Evolutionary conservation across 2,797 vertebrate species (phyloP).

Genomic region (Selene dorsalis): DNA sequence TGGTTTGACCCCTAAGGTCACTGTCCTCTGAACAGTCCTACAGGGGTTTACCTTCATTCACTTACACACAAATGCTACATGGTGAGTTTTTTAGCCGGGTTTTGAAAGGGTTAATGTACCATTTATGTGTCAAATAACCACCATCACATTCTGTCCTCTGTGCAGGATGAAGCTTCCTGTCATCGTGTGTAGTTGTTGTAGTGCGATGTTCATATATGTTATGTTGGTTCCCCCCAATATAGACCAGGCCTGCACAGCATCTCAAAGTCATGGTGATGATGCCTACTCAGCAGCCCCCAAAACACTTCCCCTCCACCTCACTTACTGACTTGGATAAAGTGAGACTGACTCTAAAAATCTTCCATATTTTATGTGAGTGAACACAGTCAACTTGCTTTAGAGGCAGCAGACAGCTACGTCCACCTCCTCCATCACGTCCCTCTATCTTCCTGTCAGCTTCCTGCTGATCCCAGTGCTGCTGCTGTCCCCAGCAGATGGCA

Average conservation of each 20-base stretch:
- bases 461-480: conserved; percentile 7
- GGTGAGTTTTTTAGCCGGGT: not conserved
- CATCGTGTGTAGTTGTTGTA: too few species aligned
- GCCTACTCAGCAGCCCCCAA: too few species aligned
- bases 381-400: not conserved
- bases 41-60: not conserved
- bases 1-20: too few species aligned
- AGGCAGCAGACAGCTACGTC: not conserved
- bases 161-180: too few species aligned
- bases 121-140: too few species aligned
- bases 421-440: not conserved
- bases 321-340: too few species aligned
- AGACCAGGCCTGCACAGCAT: too few species aligned
- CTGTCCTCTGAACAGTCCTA: not conserved
- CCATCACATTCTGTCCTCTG: too few species aligned
- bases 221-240: too few species aligned
- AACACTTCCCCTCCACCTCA: too few species aligned
- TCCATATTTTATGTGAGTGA: not conserved
- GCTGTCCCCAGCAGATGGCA: conserved; percentile 82
- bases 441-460: not conserved
- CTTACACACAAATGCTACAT: not conserved
- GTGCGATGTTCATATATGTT: too few species aligned
- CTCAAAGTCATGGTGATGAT: too few species aligned
- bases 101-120: not conserved
- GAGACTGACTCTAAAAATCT: not conserved